Base-by-base conservation (phyloP, 2,888 invertebrate species). In the Epirrhoe tristata region DNA sequence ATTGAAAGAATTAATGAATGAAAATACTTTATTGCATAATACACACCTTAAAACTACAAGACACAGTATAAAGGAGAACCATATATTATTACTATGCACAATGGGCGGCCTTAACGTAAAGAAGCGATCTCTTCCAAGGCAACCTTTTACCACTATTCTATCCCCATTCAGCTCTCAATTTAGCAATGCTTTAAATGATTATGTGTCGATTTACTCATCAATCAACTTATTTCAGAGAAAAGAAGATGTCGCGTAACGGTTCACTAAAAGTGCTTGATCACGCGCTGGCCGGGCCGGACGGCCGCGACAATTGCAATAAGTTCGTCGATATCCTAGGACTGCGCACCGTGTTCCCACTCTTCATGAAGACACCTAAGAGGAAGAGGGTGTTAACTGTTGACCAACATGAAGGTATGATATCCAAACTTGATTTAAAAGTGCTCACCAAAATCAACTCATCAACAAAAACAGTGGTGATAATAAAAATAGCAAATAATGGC, bases 201-300 rank as follows among this genome's bases (percentile, higher is more conserved):
- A n/a, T n/a, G n/a, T n/a, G n/a, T n/a, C n/a, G n/a, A n/a, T n/a
- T n/a, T n/a, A n/a, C n/a, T n/a, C n/a, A n/a, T n/a, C n/a, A n/a
- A n/a, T n/a, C 39, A 56, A 55, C 17, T 63, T 14, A 43, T 68
- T 83, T 32, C 43, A 93, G 91, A 65, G 99, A 99, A 87, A 99
- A 99, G 93, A 99, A 99, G 91, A 96, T 98, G 93, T 98, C 98
- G 0, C 95, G 99, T 10, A 98, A 98, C 87, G 99, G 99, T 51
- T 99, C 99, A 0, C 91, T 99, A 0, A 99, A 99, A 91, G 98
- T 99, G 3, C 93, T 99, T n/a, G 98, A 99, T 90, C 98, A 99
- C 90, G 99, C 99, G 8, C 97, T 99, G 94, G 97, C 97, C 1
- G 99, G 99, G 0, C 95, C 96, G 0, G 98, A 99, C 83, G 99